Conservation (phyloP, 2,797 vertebrate genomes). For the Coccyzus lansbergi region DNA sequence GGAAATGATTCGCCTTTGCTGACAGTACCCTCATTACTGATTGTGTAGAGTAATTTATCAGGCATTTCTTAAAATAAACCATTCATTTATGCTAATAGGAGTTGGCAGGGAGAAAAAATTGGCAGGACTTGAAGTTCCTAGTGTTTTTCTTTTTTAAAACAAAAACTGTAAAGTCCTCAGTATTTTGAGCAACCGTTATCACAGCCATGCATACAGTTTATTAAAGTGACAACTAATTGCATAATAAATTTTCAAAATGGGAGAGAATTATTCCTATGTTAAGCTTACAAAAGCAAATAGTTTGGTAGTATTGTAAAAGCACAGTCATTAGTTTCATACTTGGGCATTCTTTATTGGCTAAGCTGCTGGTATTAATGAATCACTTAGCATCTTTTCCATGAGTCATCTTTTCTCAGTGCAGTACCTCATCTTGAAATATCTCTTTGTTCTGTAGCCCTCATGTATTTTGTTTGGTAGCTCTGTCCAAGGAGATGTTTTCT, state of each 20-base stretch:
- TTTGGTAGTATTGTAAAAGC: conserved; percentile 60
- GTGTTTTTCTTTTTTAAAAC: conserved; percentile 78
- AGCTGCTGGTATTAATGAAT: conserved; percentile 62
- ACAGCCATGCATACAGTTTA: conserved; percentile 63
- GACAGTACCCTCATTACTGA: conserved; percentile 87
- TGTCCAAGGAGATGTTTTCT: conserved; percentile 33
- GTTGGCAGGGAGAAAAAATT: conserved; percentile 84
- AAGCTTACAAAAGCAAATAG: conserved; percentile 66
- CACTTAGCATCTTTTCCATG: conserved; percentile 60
- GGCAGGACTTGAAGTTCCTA: conserved; percentile 83
- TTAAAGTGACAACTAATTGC: conserved; percentile 69
- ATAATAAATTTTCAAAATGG: conserved; percentile 74
- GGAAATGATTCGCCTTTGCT: conserved; percentile 84
- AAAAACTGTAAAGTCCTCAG: conserved; percentile 73
- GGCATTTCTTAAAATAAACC: conserved; percentile 89
- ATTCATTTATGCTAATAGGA: conserved; percentile 87
- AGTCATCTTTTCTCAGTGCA: conserved; percentile 61
- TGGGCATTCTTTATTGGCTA: conserved; percentile 39
- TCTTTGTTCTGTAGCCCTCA: conserved; percentile 41
- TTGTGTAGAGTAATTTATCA: conserved; percentile 87
- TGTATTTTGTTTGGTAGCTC: conserved; percentile 26
- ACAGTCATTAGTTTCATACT: conserved; percentile 52
- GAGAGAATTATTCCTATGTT: conserved; percentile 66
- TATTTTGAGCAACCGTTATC: conserved; percentile 75
- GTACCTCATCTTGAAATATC: conserved; percentile 52